phyloP scores from a whole-genome alignment of 2,888 invertebrate species.

The Tetragonula carbonaria region DNA sequence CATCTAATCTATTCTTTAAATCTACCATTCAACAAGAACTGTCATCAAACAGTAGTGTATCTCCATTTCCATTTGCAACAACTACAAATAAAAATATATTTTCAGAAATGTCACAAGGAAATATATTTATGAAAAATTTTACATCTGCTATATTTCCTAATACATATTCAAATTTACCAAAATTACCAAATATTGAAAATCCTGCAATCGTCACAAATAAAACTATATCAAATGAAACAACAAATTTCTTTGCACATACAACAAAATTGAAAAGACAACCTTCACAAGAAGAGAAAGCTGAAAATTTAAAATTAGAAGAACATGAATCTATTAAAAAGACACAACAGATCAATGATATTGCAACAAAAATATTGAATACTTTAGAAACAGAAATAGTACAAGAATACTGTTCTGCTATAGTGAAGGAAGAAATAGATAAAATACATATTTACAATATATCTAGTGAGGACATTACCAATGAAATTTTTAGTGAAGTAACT shows the following conservation, averaged over 20 bases:
- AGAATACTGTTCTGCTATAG: conserved; percentile 70
- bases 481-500: conserved; percentile 76
- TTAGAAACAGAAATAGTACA: conserved; percentile 70
- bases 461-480: conserved; percentile 68
- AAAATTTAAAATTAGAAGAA: conserved; percentile 59
- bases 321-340: conserved; percentile 59
- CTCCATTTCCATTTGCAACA: conserved; percentile 52
- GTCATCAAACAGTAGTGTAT: neutral
- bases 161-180: conserved; percentile 23
- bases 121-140: conserved; percentile 57
- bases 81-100: conserved; percentile 66
- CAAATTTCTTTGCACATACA: neutral
- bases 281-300: conserved; percentile 20
- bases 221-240: conserved; percentile 5
- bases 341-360: conserved; percentile 69
- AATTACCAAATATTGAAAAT: neutral
- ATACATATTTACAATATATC: conserved; percentile 71
- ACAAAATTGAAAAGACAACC: neutral
- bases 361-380: conserved; percentile 70
- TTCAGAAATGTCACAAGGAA: conserved; percentile 52
- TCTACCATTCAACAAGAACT: conserved; percentile 7
- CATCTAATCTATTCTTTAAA: conserved; percentile 39
- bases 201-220: neutral
- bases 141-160: conserved; percentile 35
- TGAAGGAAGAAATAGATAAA: conserved; percentile 71